Evolutionary conservation across 2,113 vertebrate genomes (phyloP).

Genomic region (Microtus pennsylvanicus): DNA sequence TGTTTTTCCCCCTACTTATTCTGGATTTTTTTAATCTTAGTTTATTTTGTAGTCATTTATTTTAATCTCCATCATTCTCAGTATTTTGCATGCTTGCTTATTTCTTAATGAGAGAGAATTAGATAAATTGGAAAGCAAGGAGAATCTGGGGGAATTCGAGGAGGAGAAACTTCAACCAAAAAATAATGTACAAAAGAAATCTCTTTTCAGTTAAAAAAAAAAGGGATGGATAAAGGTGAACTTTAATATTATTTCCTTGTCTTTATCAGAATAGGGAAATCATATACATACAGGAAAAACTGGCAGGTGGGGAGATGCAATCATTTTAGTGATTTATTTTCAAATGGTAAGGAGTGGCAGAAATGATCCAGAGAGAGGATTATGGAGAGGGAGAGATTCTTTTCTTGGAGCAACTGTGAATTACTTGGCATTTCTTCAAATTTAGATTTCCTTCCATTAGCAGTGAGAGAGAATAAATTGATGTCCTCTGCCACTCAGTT

Average conservation of each 20-base stretch:
- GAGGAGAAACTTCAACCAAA: background rate
- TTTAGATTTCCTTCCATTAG: background rate
- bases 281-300: background rate
- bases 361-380: too few relatives aligned
- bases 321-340: background rate
- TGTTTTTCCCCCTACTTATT: background rate
- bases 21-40: background rate
- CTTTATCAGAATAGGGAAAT: background rate
- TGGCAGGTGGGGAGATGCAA: background rate
- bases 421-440: rapidly evolving
- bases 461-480: background rate
- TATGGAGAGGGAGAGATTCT: too few relatives aligned
- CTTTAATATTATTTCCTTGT: background rate
- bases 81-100: background rate
- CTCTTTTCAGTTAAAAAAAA: background rate
- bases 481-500: background rate
- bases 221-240: background rate
- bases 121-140: background rate
- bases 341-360: background rate
- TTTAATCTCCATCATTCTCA: background rate
- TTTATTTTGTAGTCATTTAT: background rate
- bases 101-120: background rate
- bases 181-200: background rate
- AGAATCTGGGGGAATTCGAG: background rate
- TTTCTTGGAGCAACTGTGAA: background rate